phyloP scores from a whole-genome alignment of 2,888 invertebrate genomes.

The Coenonympha arcania region DNA sequence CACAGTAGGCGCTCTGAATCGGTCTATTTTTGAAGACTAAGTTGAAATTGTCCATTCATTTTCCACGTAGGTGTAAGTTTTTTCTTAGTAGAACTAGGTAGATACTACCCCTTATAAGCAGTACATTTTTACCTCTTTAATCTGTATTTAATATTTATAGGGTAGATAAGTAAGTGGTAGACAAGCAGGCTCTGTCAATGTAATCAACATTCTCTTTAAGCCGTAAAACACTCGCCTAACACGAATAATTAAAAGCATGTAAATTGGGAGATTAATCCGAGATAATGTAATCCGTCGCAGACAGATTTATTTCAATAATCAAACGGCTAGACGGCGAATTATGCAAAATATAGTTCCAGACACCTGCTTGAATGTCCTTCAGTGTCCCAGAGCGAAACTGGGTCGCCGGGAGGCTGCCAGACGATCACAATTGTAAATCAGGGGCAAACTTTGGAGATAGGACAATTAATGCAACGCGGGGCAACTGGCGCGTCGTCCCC shows the following conservation, averaged over 20 bases:
- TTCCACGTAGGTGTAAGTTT: no score
- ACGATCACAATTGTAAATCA: conserved; percentile 72
- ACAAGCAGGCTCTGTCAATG: neutral
- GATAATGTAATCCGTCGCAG: conserved; percentile 14
- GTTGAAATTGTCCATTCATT: no score
- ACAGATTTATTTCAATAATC: conserved; percentile 36
- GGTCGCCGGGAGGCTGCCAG: conserved; percentile 64
- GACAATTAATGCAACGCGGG: conserved; percentile 32
- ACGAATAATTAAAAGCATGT: neutral
- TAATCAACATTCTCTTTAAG: conserved; percentile 1
- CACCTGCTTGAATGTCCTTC: conserved; percentile 62
- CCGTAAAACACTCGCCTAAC: neutral
- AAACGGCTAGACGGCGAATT: conserved; percentile 57
- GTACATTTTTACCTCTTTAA: no score
- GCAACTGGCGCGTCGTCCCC: conserved; percentile 12
- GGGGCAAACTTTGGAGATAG: conserved; percentile 38
- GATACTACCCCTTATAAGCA: no score
- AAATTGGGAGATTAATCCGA: conserved; percentile 6
- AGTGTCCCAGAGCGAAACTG: conserved; percentile 59
- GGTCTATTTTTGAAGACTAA: no score
- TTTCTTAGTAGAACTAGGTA: no score
- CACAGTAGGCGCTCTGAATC: no score
- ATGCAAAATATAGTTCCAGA: conserved; percentile 61
- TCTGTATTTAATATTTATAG: no score
- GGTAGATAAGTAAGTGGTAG: no score